phyloP scores from a whole-genome alignment of 2,888 invertebrate genomes.

The Busseola fusca region DNA sequence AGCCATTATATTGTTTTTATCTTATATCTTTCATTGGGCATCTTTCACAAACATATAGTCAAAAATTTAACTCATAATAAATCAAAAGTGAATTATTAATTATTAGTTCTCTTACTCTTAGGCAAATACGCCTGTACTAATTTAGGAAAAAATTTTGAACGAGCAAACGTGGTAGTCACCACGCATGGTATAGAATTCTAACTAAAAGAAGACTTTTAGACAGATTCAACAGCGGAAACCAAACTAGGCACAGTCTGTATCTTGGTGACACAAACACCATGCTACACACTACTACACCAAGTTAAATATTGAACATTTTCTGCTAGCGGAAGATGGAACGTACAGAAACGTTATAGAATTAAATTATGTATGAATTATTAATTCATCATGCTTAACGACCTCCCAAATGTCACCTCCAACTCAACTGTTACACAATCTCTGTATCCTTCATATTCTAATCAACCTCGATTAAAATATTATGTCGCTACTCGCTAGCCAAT shows the following conservation, averaged over 20 bases:
- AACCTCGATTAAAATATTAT: constrained; percentile 34
- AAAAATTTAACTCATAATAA: background rate
- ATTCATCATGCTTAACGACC: constrained; percentile 19
- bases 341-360: background rate
- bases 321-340: background rate
- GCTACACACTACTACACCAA: no score
- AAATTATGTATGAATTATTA: background rate
- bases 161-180: background rate
- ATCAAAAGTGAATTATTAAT: background rate
- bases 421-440: constrained; percentile 11
- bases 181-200: background rate
- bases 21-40: background rate
- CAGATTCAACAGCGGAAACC: background rate
- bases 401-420: constrained; percentile 10
- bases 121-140: background rate
- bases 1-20: no score
- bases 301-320: background rate
- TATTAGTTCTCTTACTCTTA: background rate
- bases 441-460: constrained; percentile 16
- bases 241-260: background rate
- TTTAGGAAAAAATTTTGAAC: background rate
- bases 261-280: background rate
- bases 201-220: background rate
- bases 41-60: background rate
- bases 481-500: background rate